Evolutionary conservation across 2,888 invertebrate species (phyloP), one percentile per base, ranked within the genome.

Genomic region (Endomychus coccineus): DNA sequence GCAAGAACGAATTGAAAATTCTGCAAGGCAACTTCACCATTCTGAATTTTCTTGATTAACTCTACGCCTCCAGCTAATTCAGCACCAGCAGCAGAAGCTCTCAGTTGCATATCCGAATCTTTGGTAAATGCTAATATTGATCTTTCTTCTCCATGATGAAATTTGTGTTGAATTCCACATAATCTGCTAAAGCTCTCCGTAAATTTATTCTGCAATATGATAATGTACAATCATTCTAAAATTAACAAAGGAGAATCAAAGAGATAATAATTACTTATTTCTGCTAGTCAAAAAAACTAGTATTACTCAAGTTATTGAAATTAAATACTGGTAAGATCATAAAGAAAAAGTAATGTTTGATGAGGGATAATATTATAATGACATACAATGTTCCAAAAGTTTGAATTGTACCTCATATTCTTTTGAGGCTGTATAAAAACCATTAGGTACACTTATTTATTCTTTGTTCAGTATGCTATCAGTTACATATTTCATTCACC

Each of bases 1-100:
- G 86, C 83, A 9, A 91, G 67, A 4, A 85, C 58, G 54, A 73
- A 79, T 51, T 86, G 77, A 56, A 78, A 90, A 46, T 90, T 85
- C 3, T 70, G 64, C 2, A 81, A 52, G 36, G 71, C 67, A 3
- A 85, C 55, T 45, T 75, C 71, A n/a, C 86, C 85, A 54, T 71
- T 78, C 70, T 85, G 83, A 47, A 90, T 79, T 46, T 79, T 74
- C 62, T 83, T 85, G 16, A 91, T 74, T 11, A 88, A 55, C 24
- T 87, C 85, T 1, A 69, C 56, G 3, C 84, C 85, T 7, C 88
- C 90, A 7, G 74, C 80, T 4, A 76, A 59, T 0, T 76, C 69
- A 1, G 88, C 90, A 0, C 90, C 90, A 0, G 82, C 80, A 12
- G 76, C 70, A 9, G 65, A 61, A 0, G 81, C 83, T 42, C 71